Percentiles rank a stretch among this genome's conserved stretches.
Conservation (phyloP, 2,113 vertebrate species). For the Mionectes macconnelli region DNA sequence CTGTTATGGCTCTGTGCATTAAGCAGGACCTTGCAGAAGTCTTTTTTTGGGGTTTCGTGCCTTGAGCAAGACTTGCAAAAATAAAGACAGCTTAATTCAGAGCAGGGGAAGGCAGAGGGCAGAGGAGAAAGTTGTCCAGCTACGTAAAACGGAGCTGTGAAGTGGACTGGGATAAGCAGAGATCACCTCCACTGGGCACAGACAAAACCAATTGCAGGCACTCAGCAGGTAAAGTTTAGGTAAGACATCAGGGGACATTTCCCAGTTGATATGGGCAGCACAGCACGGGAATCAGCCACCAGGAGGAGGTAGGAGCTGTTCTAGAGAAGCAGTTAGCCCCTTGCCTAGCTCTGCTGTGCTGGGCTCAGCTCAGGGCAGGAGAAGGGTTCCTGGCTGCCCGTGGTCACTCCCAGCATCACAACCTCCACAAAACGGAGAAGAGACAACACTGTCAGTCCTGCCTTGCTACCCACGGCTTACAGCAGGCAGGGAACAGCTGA, state of each 20-base stretch:
- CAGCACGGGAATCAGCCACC: neutral
- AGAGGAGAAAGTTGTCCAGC: neutral
- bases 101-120: neutral
- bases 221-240: neutral
- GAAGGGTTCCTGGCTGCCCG: rapidly evolving
- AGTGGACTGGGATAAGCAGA: neutral
- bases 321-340: neutral
- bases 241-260: neutral
- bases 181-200: neutral
- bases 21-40: neutral
- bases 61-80: neutral
- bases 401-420: rapidly evolving
- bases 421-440: neutral
- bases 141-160: neutral
- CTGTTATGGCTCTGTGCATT: rapidly evolving
- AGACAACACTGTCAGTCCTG: neutral
- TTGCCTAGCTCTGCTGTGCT: rapidly evolving
- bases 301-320: neutral
- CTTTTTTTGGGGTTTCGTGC: neutral
- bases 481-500: neutral
- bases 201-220: neutral
- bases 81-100: neutral
- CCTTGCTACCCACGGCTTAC: rapidly evolving
- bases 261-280: rapidly evolving
- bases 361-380: neutral